Conservation (phyloP, 2,113 vertebrate species). For the Sinosuthora webbiana region DNA sequence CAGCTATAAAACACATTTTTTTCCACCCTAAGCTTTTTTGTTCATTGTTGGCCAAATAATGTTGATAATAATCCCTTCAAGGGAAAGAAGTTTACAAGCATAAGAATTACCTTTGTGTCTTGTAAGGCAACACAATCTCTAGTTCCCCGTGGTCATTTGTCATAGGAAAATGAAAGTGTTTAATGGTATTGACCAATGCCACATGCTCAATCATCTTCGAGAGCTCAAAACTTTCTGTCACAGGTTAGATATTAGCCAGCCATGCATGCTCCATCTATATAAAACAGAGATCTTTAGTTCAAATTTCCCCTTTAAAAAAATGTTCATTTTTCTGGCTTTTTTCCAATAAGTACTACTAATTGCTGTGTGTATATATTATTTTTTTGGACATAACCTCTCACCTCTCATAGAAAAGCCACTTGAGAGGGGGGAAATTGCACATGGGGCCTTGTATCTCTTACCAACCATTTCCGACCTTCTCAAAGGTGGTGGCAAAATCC, state of each 20-base stretch:
- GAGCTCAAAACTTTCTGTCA: neutral
- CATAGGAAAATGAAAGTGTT: slow-evolving; percentile 40
- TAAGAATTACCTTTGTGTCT: slow-evolving; percentile 49
- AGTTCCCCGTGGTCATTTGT: slow-evolving; percentile 12
- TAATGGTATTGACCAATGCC: neutral
- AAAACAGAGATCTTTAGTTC: neutral
- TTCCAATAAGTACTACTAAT: neutral
- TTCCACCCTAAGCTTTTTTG: neutral
- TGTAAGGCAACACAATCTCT: slow-evolving; percentile 38
- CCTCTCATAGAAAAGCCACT: neutral
- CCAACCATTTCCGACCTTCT: neutral
- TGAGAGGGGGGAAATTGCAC: neutral
- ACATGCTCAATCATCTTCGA: slow-evolving; percentile 5
- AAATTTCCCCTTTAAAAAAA: neutral
- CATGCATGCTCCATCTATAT: neutral
- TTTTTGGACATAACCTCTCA: neutral
- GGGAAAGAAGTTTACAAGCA: slow-evolving; percentile 26
- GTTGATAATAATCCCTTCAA: slow-evolving; percentile 45
- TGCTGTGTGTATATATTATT: neutral
- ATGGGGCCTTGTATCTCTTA: neutral
- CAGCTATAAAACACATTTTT: neutral
- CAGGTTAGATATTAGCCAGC: neutral
- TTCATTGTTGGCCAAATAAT: slow-evolving; percentile 40
- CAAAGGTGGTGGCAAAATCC: neutral
- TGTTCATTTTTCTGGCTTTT: neutral